Evolutionary conservation across 2,888 invertebrate genomes (phyloP).

Genomic region (Pachymerium ferrugineum): DNA sequence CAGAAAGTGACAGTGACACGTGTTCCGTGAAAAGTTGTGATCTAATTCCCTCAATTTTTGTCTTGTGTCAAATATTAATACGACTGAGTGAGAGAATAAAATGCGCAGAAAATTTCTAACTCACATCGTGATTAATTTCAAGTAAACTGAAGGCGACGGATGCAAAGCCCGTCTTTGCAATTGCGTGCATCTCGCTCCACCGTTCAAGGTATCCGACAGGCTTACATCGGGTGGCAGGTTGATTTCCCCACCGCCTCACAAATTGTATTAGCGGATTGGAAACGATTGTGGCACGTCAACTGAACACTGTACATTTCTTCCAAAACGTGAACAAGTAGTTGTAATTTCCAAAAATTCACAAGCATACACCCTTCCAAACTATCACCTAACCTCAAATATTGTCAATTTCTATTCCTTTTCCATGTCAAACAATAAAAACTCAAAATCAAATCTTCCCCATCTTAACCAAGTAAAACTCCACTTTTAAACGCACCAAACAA

Average conservation of each 20-base stretch:
- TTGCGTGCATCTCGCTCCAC: background rate
- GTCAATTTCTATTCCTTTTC: no score
- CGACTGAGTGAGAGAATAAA: background rate
- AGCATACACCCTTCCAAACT: no score
- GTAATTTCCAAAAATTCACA: background rate
- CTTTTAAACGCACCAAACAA: no score
- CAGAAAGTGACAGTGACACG: no score
- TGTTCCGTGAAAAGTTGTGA: background rate
- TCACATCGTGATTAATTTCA: background rate
- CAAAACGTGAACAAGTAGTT: background rate
- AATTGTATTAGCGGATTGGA: background rate
- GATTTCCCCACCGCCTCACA: slow-evolving; percentile 7
- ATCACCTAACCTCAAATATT: no score
- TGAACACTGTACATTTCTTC: background rate
- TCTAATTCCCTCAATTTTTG: background rate
- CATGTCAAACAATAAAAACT: no score
- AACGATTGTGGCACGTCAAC: background rate
- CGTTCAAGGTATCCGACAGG: background rate
- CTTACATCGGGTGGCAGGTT: background rate
- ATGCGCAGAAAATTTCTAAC: background rate
- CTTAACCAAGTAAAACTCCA: no score
- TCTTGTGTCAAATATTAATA: background rate
- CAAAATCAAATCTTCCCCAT: no score
- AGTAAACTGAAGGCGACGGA: background rate
- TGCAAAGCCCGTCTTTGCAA: background rate